Conservation (phyloP, 2,113 vertebrate genomes). For the Eurypyga helias region DNA sequence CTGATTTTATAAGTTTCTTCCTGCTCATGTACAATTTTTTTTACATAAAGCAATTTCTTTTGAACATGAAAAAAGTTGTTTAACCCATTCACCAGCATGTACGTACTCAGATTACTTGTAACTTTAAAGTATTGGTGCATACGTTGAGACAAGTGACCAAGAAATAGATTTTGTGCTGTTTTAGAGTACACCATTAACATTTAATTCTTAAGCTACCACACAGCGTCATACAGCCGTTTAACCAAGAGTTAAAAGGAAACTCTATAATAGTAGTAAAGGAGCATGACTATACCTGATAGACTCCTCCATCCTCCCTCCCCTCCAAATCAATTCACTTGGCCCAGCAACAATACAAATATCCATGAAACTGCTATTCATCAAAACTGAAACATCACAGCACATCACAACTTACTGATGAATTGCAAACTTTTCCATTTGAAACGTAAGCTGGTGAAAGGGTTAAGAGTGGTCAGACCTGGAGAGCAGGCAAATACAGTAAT, state of each 20-base stretch:
- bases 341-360: neutral
- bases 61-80: neutral
- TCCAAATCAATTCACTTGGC: neutral
- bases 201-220: neutral
- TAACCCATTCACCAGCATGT: slow-evolving; percentile 66
- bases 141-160: neutral
- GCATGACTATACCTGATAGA: neutral
- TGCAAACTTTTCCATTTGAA: slow-evolving; percentile 83
- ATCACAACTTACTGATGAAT: slow-evolving; percentile 90
- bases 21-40: neutral
- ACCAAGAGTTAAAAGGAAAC: neutral
- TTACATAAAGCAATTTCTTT: neutral
- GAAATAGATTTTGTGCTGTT: slow-evolving; percentile 4
- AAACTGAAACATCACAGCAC: slow-evolving; percentile 73
- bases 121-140: neutral
- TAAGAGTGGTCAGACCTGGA: slow-evolving; percentile 70
- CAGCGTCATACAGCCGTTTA: neutral
- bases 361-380: slow-evolving; percentile 52
- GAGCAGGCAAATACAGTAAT: slow-evolving; percentile 15
- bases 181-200: slow-evolving; percentile 1
- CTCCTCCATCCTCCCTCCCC: neutral
- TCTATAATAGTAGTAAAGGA: neutral
- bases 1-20: neutral
- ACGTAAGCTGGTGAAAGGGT: slow-evolving; percentile 89
- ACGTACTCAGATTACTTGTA: neutral